A percentile compares a stretch with the other conserved stretches of the same genome.
Conservation (phyloP, 2,888 invertebrate genomes). For the Bugula neritina region DNA sequence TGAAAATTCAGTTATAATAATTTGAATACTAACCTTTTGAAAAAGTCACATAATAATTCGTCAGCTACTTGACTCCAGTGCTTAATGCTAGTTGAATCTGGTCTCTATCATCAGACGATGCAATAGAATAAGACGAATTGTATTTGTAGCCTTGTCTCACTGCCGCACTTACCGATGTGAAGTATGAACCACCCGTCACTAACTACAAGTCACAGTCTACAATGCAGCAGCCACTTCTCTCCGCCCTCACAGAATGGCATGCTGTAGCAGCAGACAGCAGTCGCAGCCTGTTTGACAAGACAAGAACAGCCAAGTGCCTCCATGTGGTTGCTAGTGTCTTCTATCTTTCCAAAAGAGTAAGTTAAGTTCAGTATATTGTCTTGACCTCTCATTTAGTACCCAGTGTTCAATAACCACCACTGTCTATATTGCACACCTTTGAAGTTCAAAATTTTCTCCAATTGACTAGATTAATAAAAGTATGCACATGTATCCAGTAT, state of each 20-base stretch:
- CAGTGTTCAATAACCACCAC: no score
- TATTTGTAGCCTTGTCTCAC: not conserved
- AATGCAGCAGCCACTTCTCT: not conserved
- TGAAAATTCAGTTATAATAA: not conserved
- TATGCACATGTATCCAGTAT: no score
- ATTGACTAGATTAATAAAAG: no score
- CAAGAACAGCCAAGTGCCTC: slow-evolving; percentile 6
- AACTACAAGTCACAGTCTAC: not conserved
- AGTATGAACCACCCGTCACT: not conserved
- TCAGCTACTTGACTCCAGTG: no score
- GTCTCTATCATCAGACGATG: no score
- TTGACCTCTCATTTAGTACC: no score
- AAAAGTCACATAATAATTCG: no score
- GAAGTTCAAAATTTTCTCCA: no score
- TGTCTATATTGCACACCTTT: no score
- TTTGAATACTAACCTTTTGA: not conserved
- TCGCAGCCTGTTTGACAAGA: not conserved
- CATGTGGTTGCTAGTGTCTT: not conserved
- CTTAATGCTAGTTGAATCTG: no score
- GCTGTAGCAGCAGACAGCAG: not conserved
- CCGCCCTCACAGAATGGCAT: not conserved
- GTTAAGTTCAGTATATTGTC: no score
- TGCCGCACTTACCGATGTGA: not conserved
- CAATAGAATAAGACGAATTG: no score
- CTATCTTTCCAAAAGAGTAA: not conserved